A percentile compares a stretch with the other conserved stretches of the same genome.
These are phyloP conservation scores for Protomyctophum bolini DNA, from an alignment of 2,113 vertebrate species.

Conservation along the genomic window DNA sequence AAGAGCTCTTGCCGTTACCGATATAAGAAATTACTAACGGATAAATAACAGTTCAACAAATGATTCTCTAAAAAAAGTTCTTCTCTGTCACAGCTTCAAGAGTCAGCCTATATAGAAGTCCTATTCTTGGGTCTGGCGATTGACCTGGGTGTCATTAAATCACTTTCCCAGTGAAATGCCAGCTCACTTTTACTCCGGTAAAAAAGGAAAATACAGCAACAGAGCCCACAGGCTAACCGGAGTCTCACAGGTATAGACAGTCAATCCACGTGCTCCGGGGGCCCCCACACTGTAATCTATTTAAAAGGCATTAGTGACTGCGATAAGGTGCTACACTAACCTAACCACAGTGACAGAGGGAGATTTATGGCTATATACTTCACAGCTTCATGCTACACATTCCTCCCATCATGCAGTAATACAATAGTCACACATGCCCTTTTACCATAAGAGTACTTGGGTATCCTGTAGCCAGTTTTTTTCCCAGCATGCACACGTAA, in stretches of 20 bases:
- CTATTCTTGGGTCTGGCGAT: constrained; percentile 39
- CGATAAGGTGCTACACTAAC: constrained; percentile 21
- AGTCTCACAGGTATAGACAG: constrained; percentile 10
- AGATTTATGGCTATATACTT: constrained; percentile 20
- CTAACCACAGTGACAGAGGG: background rate
- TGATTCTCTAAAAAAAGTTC: constrained; percentile 22
- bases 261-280: background rate
- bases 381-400: constrained; percentile 39
- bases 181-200: constrained; percentile 3
- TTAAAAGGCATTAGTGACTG: constrained; percentile 19
- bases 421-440: constrained; percentile 42
- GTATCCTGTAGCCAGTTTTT: constrained; percentile 10
- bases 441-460: background rate
- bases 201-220: constrained; percentile 25
- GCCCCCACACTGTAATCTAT: constrained; percentile 6
- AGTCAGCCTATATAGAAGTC: background rate
- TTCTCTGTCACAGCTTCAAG: constrained; percentile 6
- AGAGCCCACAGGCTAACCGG: constrained; percentile 21
- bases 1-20: constrained; percentile 8
- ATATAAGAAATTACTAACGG: constrained; percentile 22
- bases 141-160: constrained; percentile 43
- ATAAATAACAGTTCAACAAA: constrained; percentile 12
- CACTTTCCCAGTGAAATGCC: constrained; percentile 29
- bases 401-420: constrained; percentile 45
- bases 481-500: constrained; percentile 17